These are phyloP conservation scores for Lagria hirta DNA, from an alignment of 2,888 invertebrate species.

Conservation along the genomic window DNA sequence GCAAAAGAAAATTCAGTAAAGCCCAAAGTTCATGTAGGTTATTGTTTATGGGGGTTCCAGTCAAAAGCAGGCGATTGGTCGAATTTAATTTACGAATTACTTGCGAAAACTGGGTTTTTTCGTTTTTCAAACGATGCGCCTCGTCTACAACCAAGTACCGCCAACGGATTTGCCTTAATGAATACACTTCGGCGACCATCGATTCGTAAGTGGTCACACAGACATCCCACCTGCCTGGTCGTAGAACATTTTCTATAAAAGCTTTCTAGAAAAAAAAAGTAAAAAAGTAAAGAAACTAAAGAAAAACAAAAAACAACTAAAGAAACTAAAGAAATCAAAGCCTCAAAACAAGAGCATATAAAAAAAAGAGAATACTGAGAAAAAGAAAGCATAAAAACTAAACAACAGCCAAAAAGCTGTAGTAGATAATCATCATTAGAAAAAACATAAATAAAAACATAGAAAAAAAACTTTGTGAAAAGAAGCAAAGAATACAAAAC, in stretches of 20 bases:
- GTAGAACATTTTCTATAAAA: conserved; percentile 86
- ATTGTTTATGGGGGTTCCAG: conserved; percentile 98
- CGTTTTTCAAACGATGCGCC: conserved; percentile 98
- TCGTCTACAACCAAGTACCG: conserved; percentile 99
- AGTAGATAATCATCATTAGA: too few relatives aligned
- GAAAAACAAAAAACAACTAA: too few relatives aligned
- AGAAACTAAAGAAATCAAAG: too few relatives aligned
- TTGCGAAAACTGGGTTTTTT: conserved; percentile 97
- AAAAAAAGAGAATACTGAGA: too few relatives aligned
- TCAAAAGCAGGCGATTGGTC: conserved; percentile 88
- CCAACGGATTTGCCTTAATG: conserved; percentile 98
- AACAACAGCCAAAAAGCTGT: too few relatives aligned
- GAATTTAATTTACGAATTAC: conserved; percentile 96
- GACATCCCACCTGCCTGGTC: conserved; percentile 98
- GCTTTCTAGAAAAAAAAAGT: conserved; percentile 59
- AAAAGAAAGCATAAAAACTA: too few relatives aligned
- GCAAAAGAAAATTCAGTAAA: conserved; percentile 92
- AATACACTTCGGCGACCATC: conserved; percentile 94
- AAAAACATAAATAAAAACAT: too few relatives aligned
- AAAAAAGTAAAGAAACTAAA: too few relatives aligned
- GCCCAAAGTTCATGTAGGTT: conserved; percentile 99
- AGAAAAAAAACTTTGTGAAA: too few relatives aligned
- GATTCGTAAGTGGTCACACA: conserved; percentile 99
- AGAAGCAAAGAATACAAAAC: too few relatives aligned
- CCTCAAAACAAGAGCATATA: too few relatives aligned